phyloP scores from a whole-genome alignment of 2,113 vertebrate genomes.

The Herpetotheres cachinnans region DNA sequence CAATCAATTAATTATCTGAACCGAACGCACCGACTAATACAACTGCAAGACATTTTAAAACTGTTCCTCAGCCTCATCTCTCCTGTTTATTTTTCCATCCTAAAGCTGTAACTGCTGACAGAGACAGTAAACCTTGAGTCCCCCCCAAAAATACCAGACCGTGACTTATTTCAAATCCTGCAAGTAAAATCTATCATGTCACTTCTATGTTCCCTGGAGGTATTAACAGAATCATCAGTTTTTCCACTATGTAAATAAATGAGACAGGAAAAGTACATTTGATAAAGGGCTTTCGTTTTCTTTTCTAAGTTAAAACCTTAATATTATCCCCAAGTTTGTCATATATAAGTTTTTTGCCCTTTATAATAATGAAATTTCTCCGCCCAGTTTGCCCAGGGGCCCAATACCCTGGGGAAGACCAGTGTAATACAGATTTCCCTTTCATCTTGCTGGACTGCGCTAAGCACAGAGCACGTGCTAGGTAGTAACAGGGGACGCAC shows the following conservation, averaged over 20 bases:
- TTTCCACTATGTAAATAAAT: background rate
- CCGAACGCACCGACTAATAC: background rate
- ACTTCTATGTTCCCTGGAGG: background rate
- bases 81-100: background rate
- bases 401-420: background rate
- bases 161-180: background rate
- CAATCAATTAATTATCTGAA: slow-evolving; percentile 24
- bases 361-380: background rate
- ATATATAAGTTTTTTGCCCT: background rate
- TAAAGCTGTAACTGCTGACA: background rate
- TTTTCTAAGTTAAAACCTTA: background rate
- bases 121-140: background rate
- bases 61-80: background rate
- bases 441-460: background rate
- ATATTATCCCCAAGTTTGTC: background rate
- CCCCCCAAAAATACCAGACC: background rate
- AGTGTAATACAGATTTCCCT: background rate
- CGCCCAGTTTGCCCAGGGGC: background rate
- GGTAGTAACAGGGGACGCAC: background rate
- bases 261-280: background rate
- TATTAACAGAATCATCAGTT: background rate
- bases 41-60: background rate
- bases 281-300: background rate
- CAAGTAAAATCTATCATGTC: background rate
- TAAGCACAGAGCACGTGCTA: background rate